Percentiles rank a stretch among this genome's conserved stretches.
Evolutionary conservation across 2,113 vertebrate genomes (phyloP).

Genomic region (Vidua chalybeata): DNA sequence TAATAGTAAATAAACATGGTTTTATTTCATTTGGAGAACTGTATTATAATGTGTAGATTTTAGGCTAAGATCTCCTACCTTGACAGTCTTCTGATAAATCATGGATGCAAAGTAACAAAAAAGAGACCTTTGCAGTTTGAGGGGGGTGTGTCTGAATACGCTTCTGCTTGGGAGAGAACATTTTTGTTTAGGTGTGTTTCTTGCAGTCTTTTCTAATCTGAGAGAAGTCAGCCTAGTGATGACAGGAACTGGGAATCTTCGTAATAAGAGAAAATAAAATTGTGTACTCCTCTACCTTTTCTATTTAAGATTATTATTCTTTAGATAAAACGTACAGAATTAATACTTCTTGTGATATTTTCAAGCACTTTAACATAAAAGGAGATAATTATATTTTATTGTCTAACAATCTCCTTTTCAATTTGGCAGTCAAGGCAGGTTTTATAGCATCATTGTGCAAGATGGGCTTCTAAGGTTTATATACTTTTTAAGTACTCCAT

Average conservation of each 20-base stretch:
- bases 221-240: not conserved
- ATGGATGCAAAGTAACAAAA: not conserved
- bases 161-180: not conserved
- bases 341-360: not conserved
- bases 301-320: not conserved
- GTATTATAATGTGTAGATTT: not conserved
- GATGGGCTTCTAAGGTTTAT: not conserved
- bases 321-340: not conserved
- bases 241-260: not conserved
- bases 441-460: not conserved
- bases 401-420: not conserved
- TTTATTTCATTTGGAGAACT: not conserved
- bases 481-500: not conserved
- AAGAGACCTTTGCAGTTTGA: not conserved
- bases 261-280: not conserved
- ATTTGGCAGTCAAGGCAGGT: not conserved
- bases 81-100: not conserved
- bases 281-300: not conserved
- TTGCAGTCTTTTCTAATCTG: not conserved
- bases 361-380: not conserved
- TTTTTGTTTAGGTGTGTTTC: not conserved
- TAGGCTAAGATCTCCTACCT: not conserved
- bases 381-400: not conserved
- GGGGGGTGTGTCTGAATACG: rapidly evolving
- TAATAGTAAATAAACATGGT: not conserved